Evolutionary conservation across 2,113 vertebrate species (phyloP), one percentile per base, ranked within the genome.

Genomic region (Thamnophis sirtalis): DNA sequence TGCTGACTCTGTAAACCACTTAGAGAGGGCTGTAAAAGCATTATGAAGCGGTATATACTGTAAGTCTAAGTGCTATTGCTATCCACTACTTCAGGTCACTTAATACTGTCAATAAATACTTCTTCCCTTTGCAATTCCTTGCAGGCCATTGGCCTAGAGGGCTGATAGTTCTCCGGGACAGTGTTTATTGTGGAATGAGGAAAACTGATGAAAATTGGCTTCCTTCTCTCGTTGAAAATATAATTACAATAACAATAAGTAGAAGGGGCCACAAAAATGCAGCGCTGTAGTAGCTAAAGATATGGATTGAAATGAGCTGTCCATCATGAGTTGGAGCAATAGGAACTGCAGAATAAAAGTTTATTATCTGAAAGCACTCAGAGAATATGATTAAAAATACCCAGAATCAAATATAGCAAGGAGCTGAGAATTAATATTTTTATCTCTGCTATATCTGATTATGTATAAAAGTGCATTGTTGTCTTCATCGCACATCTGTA

Each of bases 401-500:
- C 26, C 51, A 50, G 17, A 50, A 93, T 88, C 15, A 90, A 5
- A 5, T 92, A 53, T 84, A 13, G 3, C 43, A 87, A 90, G 38
- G 73, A 63, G 3, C 56, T 22, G 2, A 54, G 68, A 22, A 63
- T 60, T 49, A 9, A 51, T 58, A 87, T 89, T 84, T 80, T 63
- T 92, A 10, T 92, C 91, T 68, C 43, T 90, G 50, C 86, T 43
- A 55, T 92, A 93, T 86, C 54, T 84, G 93, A 8, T 53, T 0
- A 0, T 92, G 17, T 92, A 80, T 60, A 54, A 38, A 87, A n/a
- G 92, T 95, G 50, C 92, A 93, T 86, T 0, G 1, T 90, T 89
- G 93, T 92, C 17, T 50, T 86, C 89, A 86, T 92, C 48, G 91
- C 92, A 51, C 21, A 26, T 24, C 92, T 94, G 91, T 86, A 94